These are phyloP conservation scores for Drosophila kurseongensis DNA, from an alignment of 1,140 invertebrate genomes.

Conservation along the genomic window DNA sequence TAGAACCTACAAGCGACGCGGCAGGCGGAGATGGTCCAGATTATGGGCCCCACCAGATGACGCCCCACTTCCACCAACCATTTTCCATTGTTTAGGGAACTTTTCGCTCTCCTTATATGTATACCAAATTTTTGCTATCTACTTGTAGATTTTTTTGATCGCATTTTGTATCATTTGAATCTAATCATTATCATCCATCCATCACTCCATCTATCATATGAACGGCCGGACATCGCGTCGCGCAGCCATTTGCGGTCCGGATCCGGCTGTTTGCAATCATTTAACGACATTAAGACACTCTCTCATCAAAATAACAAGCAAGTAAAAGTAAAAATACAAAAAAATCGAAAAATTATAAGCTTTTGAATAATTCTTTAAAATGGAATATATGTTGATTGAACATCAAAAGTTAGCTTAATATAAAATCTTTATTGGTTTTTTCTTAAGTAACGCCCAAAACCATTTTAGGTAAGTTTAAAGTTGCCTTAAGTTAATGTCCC, in stretches of 20 bases:
- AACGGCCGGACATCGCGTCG: conserved; percentile 3
- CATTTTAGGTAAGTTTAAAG: background rate
- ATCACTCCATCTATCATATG: conserved; percentile 55
- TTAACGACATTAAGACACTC: conserved; percentile 49
- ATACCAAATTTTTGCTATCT: conserved; percentile 62
- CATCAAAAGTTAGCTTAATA: no score
- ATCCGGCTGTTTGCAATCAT: conserved; percentile 50
- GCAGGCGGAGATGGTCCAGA: conserved; percentile 17
- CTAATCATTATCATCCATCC: conserved; percentile 64
- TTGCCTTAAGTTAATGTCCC: no score
- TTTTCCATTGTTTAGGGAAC: conserved; percentile 51
- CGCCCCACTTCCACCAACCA: conserved; percentile 24
- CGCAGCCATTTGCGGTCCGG: conserved; percentile 8
- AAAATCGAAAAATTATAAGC: conserved; percentile 59
- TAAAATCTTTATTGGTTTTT: no score
- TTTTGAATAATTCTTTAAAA: background rate
- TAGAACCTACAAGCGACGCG: conserved; percentile 24
- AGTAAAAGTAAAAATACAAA: conserved; percentile 77
- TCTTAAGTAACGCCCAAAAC: background rate
- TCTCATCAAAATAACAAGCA: conserved; percentile 81
- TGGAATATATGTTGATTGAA: background rate
- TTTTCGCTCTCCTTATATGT: conserved; percentile 31
- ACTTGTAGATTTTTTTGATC: conserved; percentile 66
- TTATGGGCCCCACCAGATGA: conserved; percentile 6
- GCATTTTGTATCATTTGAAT: conserved; percentile 64